Evolutionary conservation across 2,113 vertebrate genomes (phyloP).

Genomic region (Coracopsis vasa): DNA sequence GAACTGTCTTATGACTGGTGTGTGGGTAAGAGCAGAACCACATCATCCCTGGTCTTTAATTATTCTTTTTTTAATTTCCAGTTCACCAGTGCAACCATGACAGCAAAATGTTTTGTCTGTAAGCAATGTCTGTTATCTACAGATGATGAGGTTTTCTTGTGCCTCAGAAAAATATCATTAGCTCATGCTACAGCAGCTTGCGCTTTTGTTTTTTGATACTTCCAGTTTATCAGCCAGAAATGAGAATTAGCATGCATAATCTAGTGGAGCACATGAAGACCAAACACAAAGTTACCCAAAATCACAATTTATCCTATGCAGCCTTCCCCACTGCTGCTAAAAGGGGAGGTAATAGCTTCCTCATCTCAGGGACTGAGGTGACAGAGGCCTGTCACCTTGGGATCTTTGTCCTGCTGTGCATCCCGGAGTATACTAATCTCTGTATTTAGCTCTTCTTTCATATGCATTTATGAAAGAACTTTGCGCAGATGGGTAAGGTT

Average conservation of each 20-base stretch:
- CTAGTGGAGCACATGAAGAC: neutral
- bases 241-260: neutral
- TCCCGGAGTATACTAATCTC: neutral
- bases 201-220: neutral
- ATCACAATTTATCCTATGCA: neutral
- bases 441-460: neutral
- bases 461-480: neutral
- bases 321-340: neutral
- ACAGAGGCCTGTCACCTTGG: neutral
- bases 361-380: neutral
- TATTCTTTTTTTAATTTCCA: neutral
- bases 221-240: neutral
- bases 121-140: neutral
- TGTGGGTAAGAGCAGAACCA: neutral
- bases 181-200: neutral
- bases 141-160: neutral
- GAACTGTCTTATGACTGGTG: neutral
- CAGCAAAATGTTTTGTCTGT: neutral
- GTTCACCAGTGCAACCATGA: neutral
- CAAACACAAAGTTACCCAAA: neutral
- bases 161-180: neutral
- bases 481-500: conserved; percentile 1
- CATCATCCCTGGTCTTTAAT: neutral
- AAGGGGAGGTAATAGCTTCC: neutral
- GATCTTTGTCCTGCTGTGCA: neutral